Base-by-base conservation (phyloP, 2,797 vertebrate species). In the Pterois miles region DNA sequence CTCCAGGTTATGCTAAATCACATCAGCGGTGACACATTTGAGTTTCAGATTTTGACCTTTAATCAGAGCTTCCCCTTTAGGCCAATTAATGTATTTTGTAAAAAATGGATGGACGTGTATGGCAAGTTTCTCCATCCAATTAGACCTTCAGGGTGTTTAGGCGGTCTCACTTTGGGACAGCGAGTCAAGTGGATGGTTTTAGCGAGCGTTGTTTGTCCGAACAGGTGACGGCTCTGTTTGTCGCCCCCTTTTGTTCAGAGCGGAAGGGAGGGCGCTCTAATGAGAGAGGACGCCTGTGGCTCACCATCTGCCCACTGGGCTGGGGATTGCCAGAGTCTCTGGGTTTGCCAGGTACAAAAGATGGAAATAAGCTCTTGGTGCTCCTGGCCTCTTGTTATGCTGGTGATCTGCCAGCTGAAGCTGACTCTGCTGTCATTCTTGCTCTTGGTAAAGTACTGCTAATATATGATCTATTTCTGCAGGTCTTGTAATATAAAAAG, bases 241-340 rank as follows among this genome's bases (percentile, higher is more conserved):
- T 87, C 77, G 71, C 83, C 90, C 89, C 88, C 85, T 91, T 88
- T 89, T 83, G 91, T 90, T 89, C 57, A 31, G 76, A 89, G 87
- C 89, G 90, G 93, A 95, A 93, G 92, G 76, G 87, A 86, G 56
- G 53, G 69, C 16, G 3, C 73, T 88, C 63, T 82, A 74, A 76
- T 78, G 90, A 83, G 78, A 80, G 85, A 68, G 81, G 74, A 59
- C 87, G 88, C 93, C 93, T 88, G 92, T 78, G 91, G 94, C 71
- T 94, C 67, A 22, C 94, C 94, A 94, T 94, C 93, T 95, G 94
- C 89, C 80, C 88, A 78, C 82, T 59, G 85, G 53, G 83, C 79
- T 9, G 43, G 84, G 91, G 77, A 85, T 63, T 71, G 85, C 79
- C 88, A 92, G 82, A 74, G 86, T 80, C 71, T 34, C 70, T 36